These are phyloP conservation scores for Apodemia mormo DNA, from an alignment of 2,888 invertebrate species.

Conservation along the genomic window DNA sequence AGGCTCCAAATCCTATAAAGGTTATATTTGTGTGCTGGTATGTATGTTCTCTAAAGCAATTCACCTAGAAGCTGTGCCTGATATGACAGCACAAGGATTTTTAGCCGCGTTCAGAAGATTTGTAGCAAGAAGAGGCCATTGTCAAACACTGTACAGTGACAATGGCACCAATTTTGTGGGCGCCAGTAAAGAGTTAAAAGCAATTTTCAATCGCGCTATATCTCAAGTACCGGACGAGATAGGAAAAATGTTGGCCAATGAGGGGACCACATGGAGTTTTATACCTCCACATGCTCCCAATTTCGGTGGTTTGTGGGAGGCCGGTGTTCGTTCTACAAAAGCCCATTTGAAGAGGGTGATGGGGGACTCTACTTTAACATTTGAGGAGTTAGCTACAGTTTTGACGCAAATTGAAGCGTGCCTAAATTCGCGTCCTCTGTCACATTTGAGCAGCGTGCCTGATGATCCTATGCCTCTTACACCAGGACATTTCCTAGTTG, in stretches of 20 bases:
- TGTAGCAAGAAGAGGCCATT: conserved; percentile 23
- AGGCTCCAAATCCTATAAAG: neutral
- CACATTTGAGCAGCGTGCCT: no score
- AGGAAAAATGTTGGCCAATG: neutral
- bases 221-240: neutral
- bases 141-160: neutral
- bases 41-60: conserved; percentile 6
- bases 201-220: neutral
- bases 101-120: conserved; percentile 22
- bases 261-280: conserved; percentile 31
- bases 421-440: no score
- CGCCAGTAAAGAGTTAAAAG: neutral
- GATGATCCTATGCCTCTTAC: no score
- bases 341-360: conserved; percentile 28
- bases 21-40: neutral
- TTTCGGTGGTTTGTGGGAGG: conserved; percentile 40
- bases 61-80: conserved; percentile 21
- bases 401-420: conserved; percentile 33
- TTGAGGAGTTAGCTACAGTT: conserved; percentile 33
- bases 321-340: conserved; percentile 32
- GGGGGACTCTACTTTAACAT: conserved; percentile 30
- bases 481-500: no score
- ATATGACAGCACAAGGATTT: conserved; percentile 18
- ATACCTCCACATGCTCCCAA: conserved; percentile 37
- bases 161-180: neutral